These are phyloP conservation scores for Siderastrea siderea DNA, from an alignment of 92 coral and sea anemone species.

Conservation along the genomic window DNA sequence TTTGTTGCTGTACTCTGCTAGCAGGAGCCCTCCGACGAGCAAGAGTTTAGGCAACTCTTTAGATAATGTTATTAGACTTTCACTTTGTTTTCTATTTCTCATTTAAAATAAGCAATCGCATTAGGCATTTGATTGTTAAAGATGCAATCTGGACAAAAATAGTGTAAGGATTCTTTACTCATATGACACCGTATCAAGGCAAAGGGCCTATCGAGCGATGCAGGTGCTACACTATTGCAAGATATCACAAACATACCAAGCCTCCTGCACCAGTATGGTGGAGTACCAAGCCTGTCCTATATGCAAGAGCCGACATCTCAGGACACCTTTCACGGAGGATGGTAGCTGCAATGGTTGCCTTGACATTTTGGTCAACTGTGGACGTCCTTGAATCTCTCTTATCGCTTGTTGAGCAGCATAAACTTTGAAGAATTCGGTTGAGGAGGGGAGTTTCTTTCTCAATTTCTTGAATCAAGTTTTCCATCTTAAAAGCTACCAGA, in stretches of 20 bases:
- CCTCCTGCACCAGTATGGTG: constrained; percentile 3
- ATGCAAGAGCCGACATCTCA: constrained; percentile 18
- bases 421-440: background rate
- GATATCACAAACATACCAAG: background rate
- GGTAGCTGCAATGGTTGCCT: constrained; percentile 10
- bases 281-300: background rate
- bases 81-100: too few species aligned
- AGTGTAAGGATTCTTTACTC: too few species aligned
- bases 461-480: constrained; percentile 8
- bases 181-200: too few species aligned
- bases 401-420: background rate
- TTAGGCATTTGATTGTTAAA: too few species aligned
- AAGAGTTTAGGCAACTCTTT: too few species aligned
- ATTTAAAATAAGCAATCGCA: too few species aligned
- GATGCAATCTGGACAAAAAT: too few species aligned
- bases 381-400: background rate
- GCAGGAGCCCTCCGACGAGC: too few species aligned
- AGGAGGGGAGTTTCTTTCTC: constrained; percentile 28
- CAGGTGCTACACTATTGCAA: too few species aligned
- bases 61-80: too few species aligned
- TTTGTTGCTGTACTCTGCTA: too few species aligned
- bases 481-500: background rate
- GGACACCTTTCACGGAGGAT: background rate
- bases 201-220: too few species aligned
- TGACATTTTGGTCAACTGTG: background rate